Percentiles rank a stretch among this genome's conserved stretches.
phyloP scores from a whole-genome alignment of 2,797 vertebrate genomes.

The Cottoperca gobio region DNA sequence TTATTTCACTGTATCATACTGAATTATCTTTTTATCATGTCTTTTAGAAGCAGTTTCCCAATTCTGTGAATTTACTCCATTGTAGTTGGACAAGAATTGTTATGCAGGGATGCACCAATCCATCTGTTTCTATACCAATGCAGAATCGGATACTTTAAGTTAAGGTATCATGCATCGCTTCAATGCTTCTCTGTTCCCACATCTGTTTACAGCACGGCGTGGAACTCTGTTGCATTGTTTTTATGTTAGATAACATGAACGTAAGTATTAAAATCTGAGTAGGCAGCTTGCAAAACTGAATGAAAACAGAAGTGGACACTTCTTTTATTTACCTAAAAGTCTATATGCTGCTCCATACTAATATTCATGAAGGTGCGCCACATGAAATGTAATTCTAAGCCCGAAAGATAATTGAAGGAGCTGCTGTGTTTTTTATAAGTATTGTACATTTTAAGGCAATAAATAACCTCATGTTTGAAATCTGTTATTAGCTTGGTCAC shows the following conservation, averaged over 20 bases:
- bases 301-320: background rate
- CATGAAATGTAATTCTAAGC: no score
- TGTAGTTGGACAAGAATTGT: background rate
- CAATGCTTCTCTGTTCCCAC: background rate
- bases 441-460: no score
- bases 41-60: background rate
- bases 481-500: no score
- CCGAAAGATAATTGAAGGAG: no score
- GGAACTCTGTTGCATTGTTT: background rate
- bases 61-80: background rate
- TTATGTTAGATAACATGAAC: background rate
- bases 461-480: no score
- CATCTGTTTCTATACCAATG: background rate
- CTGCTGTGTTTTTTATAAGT: no score
- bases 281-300: background rate
- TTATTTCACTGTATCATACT: background rate
- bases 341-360: no score
- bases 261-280: background rate
- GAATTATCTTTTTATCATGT: no score
- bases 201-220: background rate
- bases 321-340: background rate
- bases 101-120: background rate
- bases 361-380: no score
- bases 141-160: background rate
- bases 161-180: background rate